Conservation (phyloP, 2,888 invertebrate genomes). For the Leptopilina myrica region DNA sequence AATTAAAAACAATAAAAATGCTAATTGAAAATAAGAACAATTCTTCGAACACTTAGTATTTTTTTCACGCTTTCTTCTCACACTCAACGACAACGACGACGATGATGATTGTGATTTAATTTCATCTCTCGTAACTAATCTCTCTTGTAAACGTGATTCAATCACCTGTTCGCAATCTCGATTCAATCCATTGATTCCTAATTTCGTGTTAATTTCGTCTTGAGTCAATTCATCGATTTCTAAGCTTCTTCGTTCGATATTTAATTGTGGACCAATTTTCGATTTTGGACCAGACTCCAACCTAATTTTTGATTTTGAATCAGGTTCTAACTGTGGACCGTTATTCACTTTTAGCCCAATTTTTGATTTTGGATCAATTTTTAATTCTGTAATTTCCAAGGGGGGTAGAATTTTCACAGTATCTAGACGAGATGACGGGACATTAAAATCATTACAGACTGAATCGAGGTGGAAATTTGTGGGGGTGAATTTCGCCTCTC, state of each 20-base stretch:
- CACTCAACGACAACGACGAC: neutral
- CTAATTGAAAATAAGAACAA: constrained; percentile 64
- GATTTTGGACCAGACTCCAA: too few relatives aligned
- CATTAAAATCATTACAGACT: neutral
- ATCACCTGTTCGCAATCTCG: neutral
- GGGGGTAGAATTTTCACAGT: neutral
- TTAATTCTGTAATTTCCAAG: too few relatives aligned
- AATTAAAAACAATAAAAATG: constrained; percentile 66
- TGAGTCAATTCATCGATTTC: too few relatives aligned
- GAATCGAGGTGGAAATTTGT: neutral
- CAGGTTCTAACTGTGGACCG: too few relatives aligned
- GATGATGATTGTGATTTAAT: too few relatives aligned
- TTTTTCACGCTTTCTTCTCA: constrained; percentile 15
- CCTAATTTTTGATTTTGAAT: too few relatives aligned
- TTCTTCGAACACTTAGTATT: constrained; percentile 49
- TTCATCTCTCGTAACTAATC: neutral
- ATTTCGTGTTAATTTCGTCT: neutral
- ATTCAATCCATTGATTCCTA: neutral
- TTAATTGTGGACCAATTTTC: too few relatives aligned
- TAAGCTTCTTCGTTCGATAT: too few relatives aligned
- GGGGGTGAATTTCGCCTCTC: neutral
- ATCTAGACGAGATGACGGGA: neutral
- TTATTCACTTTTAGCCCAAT: too few relatives aligned
- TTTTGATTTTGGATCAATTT: neutral
- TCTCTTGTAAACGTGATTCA: neutral